These are phyloP conservation scores for Pogonomyrmex barbatus DNA, from an alignment of 1,140 invertebrate species.

Conservation along the genomic window DNA sequence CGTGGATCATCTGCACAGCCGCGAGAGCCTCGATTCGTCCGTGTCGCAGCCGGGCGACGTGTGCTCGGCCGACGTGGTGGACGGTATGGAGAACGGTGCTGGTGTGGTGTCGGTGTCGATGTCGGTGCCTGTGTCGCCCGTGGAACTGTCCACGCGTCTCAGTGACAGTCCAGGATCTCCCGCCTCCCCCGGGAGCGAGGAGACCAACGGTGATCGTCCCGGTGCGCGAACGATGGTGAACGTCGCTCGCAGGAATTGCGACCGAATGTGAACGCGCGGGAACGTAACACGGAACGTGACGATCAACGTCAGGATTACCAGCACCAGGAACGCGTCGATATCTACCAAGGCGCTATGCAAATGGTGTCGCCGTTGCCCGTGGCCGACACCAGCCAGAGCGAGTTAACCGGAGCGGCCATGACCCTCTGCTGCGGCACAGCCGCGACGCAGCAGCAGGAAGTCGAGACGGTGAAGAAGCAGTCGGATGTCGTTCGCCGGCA, in stretches of 20 bases:
- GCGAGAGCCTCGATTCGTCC: conserved; percentile 91
- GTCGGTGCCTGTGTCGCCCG: conserved; percentile 75
- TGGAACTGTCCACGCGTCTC: conserved; percentile 70
- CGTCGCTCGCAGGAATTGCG: conserved; percentile 52
- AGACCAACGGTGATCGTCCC: conserved; percentile 38
- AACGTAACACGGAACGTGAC: conserved; percentile 57
- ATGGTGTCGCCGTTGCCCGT: conserved; percentile 61
- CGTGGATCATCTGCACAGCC: conserved; percentile 85
- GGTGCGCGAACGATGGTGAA: conserved; percentile 65
- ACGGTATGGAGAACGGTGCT: conserved; percentile 76
- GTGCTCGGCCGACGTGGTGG: conserved; percentile 82
- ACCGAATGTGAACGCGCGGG: conserved; percentile 60
- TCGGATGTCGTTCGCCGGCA: conserved; percentile 72
- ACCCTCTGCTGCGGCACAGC: conserved; percentile 84
- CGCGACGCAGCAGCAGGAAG: conserved; percentile 78
- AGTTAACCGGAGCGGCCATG: conserved; percentile 83
- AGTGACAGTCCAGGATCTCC: conserved; percentile 65
- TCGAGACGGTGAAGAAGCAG: conserved; percentile 72
- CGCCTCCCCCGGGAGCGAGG: conserved; percentile 58
- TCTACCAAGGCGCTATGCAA: conserved; percentile 61
- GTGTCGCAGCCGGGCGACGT: conserved; percentile 85
- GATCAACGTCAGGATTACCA: neutral
- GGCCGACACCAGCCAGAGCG: conserved; percentile 73
- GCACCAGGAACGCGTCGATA: conserved; percentile 66
- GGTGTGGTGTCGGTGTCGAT: conserved; percentile 72